Evolutionary conservation across 2,888 invertebrate genomes (phyloP).

Genomic region (Trachelus stipa): DNA sequence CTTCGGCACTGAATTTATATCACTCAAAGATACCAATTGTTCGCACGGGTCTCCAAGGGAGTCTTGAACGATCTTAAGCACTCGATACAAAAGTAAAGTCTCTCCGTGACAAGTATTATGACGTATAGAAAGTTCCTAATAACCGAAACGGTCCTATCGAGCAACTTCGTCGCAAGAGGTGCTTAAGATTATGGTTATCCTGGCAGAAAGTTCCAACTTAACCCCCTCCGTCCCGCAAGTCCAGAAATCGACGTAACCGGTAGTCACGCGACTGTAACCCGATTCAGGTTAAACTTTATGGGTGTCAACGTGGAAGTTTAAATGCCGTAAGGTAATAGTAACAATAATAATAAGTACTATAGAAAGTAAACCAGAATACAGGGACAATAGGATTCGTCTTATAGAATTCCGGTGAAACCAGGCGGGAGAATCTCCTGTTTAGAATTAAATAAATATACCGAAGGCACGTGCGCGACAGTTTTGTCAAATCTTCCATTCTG

Average conservation of each 20-base stretch:
- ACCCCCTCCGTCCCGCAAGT: not conserved
- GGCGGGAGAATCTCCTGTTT: not conserved
- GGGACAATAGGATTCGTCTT: not conserved
- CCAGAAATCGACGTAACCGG: not conserved
- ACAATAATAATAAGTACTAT: not conserved
- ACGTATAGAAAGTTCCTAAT: not conserved
- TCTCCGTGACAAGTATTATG: not conserved
- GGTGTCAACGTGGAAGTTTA: not conserved
- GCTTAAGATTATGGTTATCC: not conserved
- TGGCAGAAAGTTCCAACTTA: not conserved
- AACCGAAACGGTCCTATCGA: not conserved
- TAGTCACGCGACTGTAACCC: not conserved
- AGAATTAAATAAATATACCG: not conserved
- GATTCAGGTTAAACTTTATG: not conserved
- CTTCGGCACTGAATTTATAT: not conserved
- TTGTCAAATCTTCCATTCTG: not conserved
- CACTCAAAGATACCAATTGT: not conserved
- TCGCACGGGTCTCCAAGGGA: not conserved
- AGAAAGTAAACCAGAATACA: not conserved
- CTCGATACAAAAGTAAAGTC: not conserved
- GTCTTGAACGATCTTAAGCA: not conserved
- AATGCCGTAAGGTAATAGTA: not conserved
- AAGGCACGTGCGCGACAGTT: not conserved
- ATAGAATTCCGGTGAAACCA: not conserved
- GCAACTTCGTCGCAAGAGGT: not conserved